Base-by-base conservation (phyloP, 2,888 invertebrate genomes). In the Drosophila longiperda region DNA sequence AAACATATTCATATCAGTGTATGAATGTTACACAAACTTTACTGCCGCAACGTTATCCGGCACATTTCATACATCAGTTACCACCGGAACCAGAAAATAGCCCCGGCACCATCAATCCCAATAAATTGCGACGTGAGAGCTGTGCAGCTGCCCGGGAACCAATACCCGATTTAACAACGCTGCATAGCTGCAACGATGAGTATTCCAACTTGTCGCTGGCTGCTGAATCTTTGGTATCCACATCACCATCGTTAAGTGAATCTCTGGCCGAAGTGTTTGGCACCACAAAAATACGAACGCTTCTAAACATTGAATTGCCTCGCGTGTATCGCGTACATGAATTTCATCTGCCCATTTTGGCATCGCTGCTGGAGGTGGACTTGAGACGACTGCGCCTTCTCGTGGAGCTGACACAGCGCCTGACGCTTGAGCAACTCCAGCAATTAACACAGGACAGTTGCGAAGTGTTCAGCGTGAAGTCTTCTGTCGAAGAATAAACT, bases 201-300 rank as follows among this genome's bases (percentile, higher is more conserved):
- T 40, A 20, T 23, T 40, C 61, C 7, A 57, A 62, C 17, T 58
- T 67, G 9, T 55, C 66, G 9, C 38, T 64, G 20, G 49, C 26
- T 15, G 26, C 36, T 5, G 55, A 29, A 29, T 61, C 60, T 9
- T 34, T 9, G 15, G 42, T 53, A 0, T 79, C 88, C 23, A 69
- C 78, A 2, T 77, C 90, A 11, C 83, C 87, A 5, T 91, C 92
- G 0, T 34, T 92, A 5, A 84, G 87, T 11, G 92, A 91, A 29
- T 91, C 91, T 1, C 73, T 92, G 3, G 81, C 80, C 33, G 84
- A 83, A 20, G 59, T 90, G n/a, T 92, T 92, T 53, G 87, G 89
- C 12, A 84, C 83, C 4, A 80, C 76, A 49, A 78, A 83, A 20
- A 71, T 91, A 29, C 78, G 79, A 6, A 66, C 82, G 6, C 73